Base-by-base conservation (phyloP, 2,888 invertebrate genomes). In the Allolobophora icterica region DNA sequence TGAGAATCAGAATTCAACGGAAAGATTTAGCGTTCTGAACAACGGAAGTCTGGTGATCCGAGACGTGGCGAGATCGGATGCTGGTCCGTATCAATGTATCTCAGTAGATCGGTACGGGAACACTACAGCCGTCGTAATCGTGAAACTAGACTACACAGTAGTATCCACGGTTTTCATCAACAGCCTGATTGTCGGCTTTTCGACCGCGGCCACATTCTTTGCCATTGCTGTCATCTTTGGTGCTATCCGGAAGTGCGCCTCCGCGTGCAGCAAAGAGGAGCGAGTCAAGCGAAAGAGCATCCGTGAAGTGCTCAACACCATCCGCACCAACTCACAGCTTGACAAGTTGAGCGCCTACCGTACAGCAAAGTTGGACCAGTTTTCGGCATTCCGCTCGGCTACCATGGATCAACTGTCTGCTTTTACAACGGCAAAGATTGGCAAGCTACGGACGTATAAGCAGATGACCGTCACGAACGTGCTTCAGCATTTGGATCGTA, bases 281-380 rank as follows among this genome's bases (percentile, higher is more conserved):
- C 94, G 94, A 91, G 92, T 95, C 96, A 97, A 94, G 84, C 92
- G 94, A 30, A 97, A 97, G 92, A 98, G 98, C 95, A 97, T 98
- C 92, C 97, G 97, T 94, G 97, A 97, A 93, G 97, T 98, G 97
- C 96, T 98, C 94, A 98, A 98, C 95, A 97, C 97, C 95, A 91
- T 95, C 90, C 95, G 94, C 92, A 94, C 93, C 91, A 93, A 93
- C 42, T 93, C 92, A 35, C 94, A 94, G 90, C 91, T 95, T 17
- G 93, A 93, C 34, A 92, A 94, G 45, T 91, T 95, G 90, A 94
- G 94, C 91, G 94, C 94, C 21, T 95, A 95, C 92, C 94, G 94
- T 91, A 93, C 94, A 38, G 94, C 93, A 40, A 94, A 94, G 91
- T 92, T 95, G 19, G 93, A 93, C 52, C 92, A 94, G 90, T 93